phyloP scores from a whole-genome alignment of 2,888 invertebrate genomes.

The Fragum whitleyi region DNA sequence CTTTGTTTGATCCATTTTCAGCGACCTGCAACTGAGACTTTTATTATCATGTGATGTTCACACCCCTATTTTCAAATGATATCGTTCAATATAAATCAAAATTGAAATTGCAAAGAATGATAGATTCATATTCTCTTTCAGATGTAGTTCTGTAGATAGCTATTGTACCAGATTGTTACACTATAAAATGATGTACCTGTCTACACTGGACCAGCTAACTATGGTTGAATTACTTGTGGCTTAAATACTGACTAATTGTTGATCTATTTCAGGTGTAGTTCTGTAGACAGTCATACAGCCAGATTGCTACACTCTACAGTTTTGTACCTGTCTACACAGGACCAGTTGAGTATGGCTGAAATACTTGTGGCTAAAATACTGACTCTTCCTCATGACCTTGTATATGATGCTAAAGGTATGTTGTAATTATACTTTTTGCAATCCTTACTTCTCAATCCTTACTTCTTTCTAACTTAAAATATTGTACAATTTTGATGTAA shows the following conservation, averaged over 20 bases:
- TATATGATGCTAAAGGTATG: slow-evolving; percentile 61
- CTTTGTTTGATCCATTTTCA: too few relatives aligned
- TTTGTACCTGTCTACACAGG: slow-evolving; percentile 48
- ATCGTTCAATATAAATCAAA: too few relatives aligned
- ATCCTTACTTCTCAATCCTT: too few relatives aligned
- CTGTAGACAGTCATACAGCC: slow-evolving; percentile 55
- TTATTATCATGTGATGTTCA: too few relatives aligned
- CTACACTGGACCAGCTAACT: slow-evolving; percentile 52
- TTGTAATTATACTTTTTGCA: background rate
- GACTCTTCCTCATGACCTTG: slow-evolving; percentile 58
- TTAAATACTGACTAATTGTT: slow-evolving; percentile 67
- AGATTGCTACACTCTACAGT: slow-evolving; percentile 66
- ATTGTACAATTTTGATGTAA: too few relatives aligned
- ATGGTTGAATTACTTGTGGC: slow-evolving; percentile 74
- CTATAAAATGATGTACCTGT: slow-evolving; percentile 52
- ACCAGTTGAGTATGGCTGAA: slow-evolving; percentile 67
- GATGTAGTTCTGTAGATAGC: slow-evolving; percentile 64
- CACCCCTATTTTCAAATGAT: too few relatives aligned
- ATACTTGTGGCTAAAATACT: slow-evolving; percentile 75
- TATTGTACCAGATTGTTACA: slow-evolving; percentile 66
- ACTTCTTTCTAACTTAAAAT: too few relatives aligned
- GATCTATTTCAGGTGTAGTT: slow-evolving; percentile 59
- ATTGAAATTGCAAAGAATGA: too few relatives aligned
- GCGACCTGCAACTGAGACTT: too few relatives aligned
- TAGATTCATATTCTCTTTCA: too few relatives aligned